Evolutionary conservation across 2,797 vertebrate species (phyloP), one percentile per base, ranked within the genome.

Genomic region (Melanotaenia maccullochi): DNA sequence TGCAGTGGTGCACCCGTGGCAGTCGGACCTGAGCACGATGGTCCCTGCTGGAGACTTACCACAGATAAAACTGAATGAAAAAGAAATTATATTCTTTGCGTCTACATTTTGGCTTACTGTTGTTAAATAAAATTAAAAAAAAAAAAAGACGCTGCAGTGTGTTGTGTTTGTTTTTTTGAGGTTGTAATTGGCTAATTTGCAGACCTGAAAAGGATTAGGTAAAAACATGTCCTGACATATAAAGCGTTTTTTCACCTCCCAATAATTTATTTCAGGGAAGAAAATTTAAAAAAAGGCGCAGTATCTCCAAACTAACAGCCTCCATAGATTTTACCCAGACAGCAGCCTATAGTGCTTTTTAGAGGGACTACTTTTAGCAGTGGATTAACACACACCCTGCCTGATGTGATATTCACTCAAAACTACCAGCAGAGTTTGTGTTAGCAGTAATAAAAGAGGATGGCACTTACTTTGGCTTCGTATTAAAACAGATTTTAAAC

Each of bases 251-350:
- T 32, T 32, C 32, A 32, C 32, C 32, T 5, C 32, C 32, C 5
- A 32, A 32, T 32, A 32, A 32, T 32, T 32, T 32, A 32, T 32
- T 32, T 32, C 32, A 32, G 32, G 6, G 32, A 32, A 32, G 32
- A 7, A 32, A 28, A 28, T 28, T 28, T 28, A 28, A 32, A 8
- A 51, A 18, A 20, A 20, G 36, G 18, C 7, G 2, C 44, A 47
- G 44, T n/a, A 56, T n/a, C 36, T 66, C 16, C 54, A 54, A 44
- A 40, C 55, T 28, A 56, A 22, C 49, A 60, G 62, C n/a, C 42
- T 28, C 11, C 54, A n/a, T 33, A 9, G 25, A 11, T 33, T 60
- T 55, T n/a, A 49, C n/a, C n/a, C 28, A 64, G 13, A 40, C 38
- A 40, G 38, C 38, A 40, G 38, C 38, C 38, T 13, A 4, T 14